Conservation (phyloP, 1,140 invertebrate species). For the Nephotettix cincticeps region DNA sequence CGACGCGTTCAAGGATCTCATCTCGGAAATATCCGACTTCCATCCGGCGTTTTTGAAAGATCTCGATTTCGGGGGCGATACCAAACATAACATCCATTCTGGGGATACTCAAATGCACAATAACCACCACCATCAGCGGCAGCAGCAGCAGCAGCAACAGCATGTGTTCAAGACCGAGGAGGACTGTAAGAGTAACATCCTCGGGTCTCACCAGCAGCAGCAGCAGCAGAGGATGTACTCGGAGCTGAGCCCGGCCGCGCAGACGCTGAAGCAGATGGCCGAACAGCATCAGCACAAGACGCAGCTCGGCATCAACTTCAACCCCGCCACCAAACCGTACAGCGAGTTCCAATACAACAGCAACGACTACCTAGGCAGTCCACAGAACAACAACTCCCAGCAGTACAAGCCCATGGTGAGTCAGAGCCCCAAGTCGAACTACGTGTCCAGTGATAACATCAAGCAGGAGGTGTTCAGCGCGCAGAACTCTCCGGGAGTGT, state of each 20-base stretch:
- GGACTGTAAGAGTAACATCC: conserved; percentile 1
- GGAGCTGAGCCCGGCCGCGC: conserved; percentile 83
- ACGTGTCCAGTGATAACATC: conserved; percentile 39
- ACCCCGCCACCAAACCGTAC: conserved; percentile 41
- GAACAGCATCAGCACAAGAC: conserved; percentile 92
- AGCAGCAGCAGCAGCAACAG: conserved; percentile 35
- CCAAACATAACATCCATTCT: conserved; percentile 45
- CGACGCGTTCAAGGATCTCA: conserved; percentile 85
- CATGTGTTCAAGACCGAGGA: conserved; percentile 18
- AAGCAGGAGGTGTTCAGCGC: conserved; percentile 48
- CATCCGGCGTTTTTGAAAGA: conserved; percentile 81
- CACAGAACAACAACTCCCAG: conserved; percentile 49
- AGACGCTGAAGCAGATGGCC: conserved; percentile 94
- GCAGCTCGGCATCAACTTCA: conserved; percentile 56
- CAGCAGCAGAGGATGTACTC: conserved; percentile 17
- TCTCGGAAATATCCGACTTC: conserved; percentile 81
- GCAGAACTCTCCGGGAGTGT: conserved; percentile 37
- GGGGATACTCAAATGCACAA: no score
- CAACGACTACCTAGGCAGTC: conserved; percentile 37
- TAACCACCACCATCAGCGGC: conserved; percentile 26
- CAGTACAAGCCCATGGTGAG: conserved; percentile 28
- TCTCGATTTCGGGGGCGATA: conserved; percentile 68
- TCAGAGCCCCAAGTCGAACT: conserved; percentile 15
- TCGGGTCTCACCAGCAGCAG: neutral
- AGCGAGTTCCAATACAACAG: conserved; percentile 36